A percentile compares a stretch with the other conserved stretches of the same genome.
Conservation (phyloP, 2,113 vertebrate species). For the Cynoglossus semilaevis region DNA sequence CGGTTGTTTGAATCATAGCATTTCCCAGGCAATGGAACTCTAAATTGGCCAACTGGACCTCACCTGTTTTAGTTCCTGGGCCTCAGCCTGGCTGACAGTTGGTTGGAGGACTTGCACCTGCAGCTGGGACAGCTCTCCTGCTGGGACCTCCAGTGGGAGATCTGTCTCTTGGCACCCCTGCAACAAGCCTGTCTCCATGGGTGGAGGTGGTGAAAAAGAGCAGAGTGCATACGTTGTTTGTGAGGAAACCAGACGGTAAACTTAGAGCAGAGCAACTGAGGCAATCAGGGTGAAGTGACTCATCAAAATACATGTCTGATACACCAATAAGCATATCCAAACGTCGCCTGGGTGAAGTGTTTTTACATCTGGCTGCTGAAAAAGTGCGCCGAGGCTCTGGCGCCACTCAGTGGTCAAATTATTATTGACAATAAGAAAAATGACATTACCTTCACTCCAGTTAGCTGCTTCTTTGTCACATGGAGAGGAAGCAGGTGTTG, state of each 20-base stretch:
- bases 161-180: slow-evolving; percentile 67
- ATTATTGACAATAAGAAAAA: slow-evolving; percentile 12
- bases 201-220: slow-evolving; percentile 59
- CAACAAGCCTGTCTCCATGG: slow-evolving; percentile 74
- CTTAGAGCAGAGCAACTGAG: slow-evolving; percentile 51
- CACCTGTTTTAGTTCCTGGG: slow-evolving; percentile 89
- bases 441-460: slow-evolving; percentile 79
- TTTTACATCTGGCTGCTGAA: slow-evolving; percentile 47
- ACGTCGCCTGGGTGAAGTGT: slow-evolving; percentile 42
- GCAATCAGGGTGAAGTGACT: slow-evolving; percentile 59
- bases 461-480: slow-evolving; percentile 59
- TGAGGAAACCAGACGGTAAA: slow-evolving; percentile 57
- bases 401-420: slow-evolving; percentile 63
- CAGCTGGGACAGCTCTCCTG: slow-evolving; percentile 69
- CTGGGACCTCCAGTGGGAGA: slow-evolving; percentile 64
- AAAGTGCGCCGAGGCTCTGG: slow-evolving; percentile 30
- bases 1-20: slow-evolving; percentile 11
- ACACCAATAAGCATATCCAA: slow-evolving; percentile 40
- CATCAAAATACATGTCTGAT: slow-evolving; percentile 55
- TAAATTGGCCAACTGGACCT: slow-evolving; percentile 19
- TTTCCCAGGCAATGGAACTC: not conserved
- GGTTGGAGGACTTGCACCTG: slow-evolving; percentile 79
- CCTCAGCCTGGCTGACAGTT: slow-evolving; percentile 80
- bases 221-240: slow-evolving; percentile 57
- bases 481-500: slow-evolving; percentile 61